Evolutionary conservation across 2,888 invertebrate species (phyloP).

Genomic region (Trichacis sp.): DNA sequence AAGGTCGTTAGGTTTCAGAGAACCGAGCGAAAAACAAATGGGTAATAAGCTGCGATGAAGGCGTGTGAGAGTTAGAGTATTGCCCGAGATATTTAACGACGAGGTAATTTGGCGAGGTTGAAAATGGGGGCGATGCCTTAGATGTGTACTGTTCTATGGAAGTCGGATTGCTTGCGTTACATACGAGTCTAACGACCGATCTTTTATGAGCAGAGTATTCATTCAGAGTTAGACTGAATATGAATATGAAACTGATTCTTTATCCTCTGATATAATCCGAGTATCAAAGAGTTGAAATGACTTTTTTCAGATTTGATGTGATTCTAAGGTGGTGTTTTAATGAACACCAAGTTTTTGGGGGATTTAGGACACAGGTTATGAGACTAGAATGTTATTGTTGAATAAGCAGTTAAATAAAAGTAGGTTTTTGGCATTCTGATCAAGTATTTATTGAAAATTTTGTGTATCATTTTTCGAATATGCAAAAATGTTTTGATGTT

Average conservation of each 20-base stretch:
- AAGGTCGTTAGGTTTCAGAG: constrained; percentile 52
- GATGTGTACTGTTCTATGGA: constrained; percentile 30
- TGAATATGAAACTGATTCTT: constrained; percentile 26
- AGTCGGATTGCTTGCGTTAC: constrained; percentile 24
- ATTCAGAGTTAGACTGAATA: constrained; percentile 21
- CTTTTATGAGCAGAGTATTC: constrained; percentile 29
- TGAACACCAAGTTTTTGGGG: no score
- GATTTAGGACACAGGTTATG: no score
- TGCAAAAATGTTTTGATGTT: no score
- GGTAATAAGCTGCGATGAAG: constrained; percentile 62
- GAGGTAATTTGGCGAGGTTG: constrained; percentile 56
- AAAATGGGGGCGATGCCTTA: constrained; percentile 21
- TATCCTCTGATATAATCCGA: constrained; percentile 16
- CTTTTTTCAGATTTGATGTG: no score
- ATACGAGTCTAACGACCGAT: constrained; percentile 28
- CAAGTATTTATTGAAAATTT: no score
- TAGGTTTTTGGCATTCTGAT: no score
- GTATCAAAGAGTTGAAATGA: constrained; percentile 10
- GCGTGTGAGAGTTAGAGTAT: constrained; percentile 61
- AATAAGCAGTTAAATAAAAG: no score
- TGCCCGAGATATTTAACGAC: constrained; percentile 62
- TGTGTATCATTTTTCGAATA: no score
- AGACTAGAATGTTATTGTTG: no score
- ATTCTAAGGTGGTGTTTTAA: no score
- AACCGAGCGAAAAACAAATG: constrained; percentile 35